Conservation (phyloP, 2,888 invertebrate species). For the Mayetiola destructor region DNA sequence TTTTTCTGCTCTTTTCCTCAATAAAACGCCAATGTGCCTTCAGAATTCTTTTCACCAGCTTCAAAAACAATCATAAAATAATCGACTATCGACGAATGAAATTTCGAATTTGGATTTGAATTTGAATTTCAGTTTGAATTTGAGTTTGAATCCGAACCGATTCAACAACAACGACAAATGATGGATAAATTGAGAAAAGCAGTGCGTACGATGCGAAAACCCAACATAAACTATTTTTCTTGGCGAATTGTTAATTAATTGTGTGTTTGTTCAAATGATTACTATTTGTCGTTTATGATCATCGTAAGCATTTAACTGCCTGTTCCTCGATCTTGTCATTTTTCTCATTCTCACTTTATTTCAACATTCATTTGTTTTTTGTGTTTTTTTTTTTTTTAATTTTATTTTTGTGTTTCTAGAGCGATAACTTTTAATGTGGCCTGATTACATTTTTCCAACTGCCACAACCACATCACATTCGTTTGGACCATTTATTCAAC, state of each 20-base stretch:
- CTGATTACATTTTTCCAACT: constrained; percentile 5
- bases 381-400: not conserved
- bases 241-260: constrained; percentile 7
- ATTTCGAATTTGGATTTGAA: not conserved
- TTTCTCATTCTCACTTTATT: constrained; percentile 2
- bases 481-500: too few species aligned
- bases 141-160: too few species aligned
- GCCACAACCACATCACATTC: too few species aligned
- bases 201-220: constrained; percentile 4
- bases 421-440: constrained; percentile 7
- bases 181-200: not conserved
- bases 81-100: not conserved
- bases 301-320: not conserved
- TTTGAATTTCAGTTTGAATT: not conserved
- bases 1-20: not conserved
- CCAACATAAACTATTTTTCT: constrained; percentile 9
- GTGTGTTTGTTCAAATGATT: not conserved
- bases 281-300: too few species aligned
- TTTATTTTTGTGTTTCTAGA: not conserved
- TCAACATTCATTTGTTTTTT: not conserved
- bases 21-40: not conserved
- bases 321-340: too few species aligned
- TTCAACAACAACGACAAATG: too few species aligned
- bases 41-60: not conserved
- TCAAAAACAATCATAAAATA: not conserved